Evolutionary conservation across 2,797 vertebrate genomes (phyloP).

Genomic region (Myotis findleyi): DNA sequence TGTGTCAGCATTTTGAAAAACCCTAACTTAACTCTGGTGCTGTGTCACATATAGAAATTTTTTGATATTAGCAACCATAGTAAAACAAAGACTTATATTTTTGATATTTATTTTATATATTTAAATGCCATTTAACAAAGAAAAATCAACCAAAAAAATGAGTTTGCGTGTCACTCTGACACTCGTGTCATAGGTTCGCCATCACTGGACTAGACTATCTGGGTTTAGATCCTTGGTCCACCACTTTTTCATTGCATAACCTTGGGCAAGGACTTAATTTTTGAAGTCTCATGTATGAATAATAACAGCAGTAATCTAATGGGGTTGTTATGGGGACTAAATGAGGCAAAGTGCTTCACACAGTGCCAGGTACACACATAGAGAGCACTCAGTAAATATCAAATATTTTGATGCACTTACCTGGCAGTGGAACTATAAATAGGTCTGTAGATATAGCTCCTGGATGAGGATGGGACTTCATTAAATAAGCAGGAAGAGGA

Average conservation of each 20-base stretch:
- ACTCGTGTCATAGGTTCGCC: too few relatives aligned
- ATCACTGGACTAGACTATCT: background rate
- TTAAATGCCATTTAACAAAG: too few relatives aligned
- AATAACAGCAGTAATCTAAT: background rate
- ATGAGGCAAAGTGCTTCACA: background rate
- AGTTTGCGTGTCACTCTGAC: too few relatives aligned
- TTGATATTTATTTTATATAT: too few relatives aligned
- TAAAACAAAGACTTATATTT: too few relatives aligned
- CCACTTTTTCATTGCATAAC: background rate
- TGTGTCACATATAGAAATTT: too few relatives aligned
- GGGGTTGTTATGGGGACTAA: background rate
- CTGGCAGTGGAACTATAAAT: background rate
- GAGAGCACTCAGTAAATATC: background rate
- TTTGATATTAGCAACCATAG: too few relatives aligned
- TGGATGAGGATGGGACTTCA: background rate
- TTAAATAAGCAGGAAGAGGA: background rate
- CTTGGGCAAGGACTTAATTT: background rate
- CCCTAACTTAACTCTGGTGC: too few relatives aligned
- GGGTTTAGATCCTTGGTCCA: background rate
- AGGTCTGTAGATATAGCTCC: background rate
- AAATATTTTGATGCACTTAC: background rate
- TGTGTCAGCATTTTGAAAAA: too few relatives aligned
- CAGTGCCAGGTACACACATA: background rate
- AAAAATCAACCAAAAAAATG: too few relatives aligned
- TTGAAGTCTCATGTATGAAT: background rate